Conservation (phyloP, 2,797 vertebrate species). For the Chaunax sp. region DNA sequence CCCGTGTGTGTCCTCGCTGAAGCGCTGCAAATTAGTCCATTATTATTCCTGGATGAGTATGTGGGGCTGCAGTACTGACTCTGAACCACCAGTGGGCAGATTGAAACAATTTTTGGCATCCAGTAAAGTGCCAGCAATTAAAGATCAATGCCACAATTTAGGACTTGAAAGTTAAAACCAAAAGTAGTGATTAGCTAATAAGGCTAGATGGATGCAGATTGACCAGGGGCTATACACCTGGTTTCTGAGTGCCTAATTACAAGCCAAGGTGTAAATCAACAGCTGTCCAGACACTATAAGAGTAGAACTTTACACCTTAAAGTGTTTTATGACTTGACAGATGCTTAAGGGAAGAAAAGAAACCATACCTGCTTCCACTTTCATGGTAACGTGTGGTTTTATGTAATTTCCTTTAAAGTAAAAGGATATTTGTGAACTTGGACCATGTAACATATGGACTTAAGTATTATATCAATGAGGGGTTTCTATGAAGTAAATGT, state of each 20-base stretch:
- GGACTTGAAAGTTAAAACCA: conserved; percentile 16
- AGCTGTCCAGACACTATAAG: conserved; percentile 49
- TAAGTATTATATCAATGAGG: neutral
- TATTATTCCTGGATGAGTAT: conserved; percentile 24
- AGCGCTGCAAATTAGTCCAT: conserved; percentile 8
- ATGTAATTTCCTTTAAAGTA: conserved; percentile 9
- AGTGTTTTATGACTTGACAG: conserved; percentile 51
- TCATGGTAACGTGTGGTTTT: neutral
- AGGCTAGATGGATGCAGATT: conserved; percentile 12
- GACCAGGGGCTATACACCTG: conserved; percentile 62
- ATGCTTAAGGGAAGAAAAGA: conserved; percentile 20
- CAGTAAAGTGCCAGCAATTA: conserved; percentile 5
- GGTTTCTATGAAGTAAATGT: neutral
- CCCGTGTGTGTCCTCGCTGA: neutral
- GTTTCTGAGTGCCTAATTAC: conserved; percentile 55
- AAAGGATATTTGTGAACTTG: neutral
- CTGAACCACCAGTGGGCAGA: conserved; percentile 77
- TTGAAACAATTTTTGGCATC: conserved; percentile 52
- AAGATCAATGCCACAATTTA: conserved; percentile 10
- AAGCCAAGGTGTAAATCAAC: conserved; percentile 38
- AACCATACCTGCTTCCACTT: neutral
- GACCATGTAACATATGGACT: neutral
- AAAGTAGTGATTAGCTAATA: conserved; percentile 34
- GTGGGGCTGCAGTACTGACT: conserved; percentile 50
- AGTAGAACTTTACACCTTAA: conserved; percentile 54